Evolutionary conservation across 2,113 vertebrate genomes (phyloP).

Genomic region (Macroglossus sobrinus): DNA sequence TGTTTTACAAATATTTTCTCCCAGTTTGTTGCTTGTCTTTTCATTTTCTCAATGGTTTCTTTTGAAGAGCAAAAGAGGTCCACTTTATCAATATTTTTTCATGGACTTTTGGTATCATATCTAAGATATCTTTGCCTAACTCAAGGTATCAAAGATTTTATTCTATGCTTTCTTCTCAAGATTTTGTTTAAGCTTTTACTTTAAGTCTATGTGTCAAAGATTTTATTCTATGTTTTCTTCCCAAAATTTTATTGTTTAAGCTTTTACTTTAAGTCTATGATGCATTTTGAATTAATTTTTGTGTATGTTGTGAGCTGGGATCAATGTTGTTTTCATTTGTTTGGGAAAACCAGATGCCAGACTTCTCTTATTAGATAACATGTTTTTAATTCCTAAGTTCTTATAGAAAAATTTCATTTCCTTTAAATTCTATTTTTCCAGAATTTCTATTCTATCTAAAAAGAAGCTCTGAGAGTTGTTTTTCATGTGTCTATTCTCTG

Average conservation of each 20-base stretch:
- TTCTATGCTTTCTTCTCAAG: neutral
- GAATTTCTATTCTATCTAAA: neutral
- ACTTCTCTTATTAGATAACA: neutral
- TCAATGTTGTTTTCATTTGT: neutral
- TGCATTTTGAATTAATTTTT: neutral
- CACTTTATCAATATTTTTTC: neutral
- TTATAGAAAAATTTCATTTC: neutral
- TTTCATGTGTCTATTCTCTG: neutral
- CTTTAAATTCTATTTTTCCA: neutral
- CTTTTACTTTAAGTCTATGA: neutral
- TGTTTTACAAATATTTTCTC: neutral
- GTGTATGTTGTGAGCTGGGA: neutral
- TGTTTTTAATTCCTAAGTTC: neutral
- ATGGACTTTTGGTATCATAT: neutral
- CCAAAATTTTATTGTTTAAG: neutral
- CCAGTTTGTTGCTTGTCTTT: neutral
- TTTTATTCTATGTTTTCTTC: neutral
- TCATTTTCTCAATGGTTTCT: neutral
- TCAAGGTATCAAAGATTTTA: neutral
- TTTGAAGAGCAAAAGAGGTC: neutral
- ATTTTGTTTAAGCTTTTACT: neutral
- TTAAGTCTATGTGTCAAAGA: neutral
- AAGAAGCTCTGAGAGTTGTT: neutral
- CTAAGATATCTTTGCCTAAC: neutral
- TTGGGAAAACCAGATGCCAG: neutral